These are phyloP conservation scores for Bergia puertoricense DNA, from an alignment of 92 coral and sea anemone genomes.

Conservation along the genomic window DNA sequence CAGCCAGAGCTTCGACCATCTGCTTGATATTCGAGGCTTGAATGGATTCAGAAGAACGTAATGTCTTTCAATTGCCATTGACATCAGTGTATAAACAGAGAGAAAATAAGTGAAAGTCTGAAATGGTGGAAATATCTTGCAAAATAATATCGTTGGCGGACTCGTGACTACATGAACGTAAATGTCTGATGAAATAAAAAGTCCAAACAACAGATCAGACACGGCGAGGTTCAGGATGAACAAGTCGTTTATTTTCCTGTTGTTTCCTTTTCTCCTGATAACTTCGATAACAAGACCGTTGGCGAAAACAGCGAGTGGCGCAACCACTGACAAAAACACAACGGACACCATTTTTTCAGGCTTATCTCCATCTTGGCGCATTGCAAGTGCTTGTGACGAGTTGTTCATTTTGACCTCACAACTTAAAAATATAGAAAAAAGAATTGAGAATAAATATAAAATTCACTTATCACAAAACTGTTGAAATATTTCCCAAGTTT, in stretches of 20 bases:
- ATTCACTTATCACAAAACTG: not conserved
- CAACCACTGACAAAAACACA: not conserved
- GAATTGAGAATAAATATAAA: no score
- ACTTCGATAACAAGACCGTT: slow-evolving; percentile 5
- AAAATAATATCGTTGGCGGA: not conserved
- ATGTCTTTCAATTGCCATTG: slow-evolving; percentile 29
- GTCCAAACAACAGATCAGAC: slow-evolving; percentile 3
- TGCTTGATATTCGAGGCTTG: not conserved
- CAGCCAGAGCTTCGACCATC: not conserved
- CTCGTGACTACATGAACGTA: not conserved
- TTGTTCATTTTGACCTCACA: not conserved
- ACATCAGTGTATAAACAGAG: slow-evolving; percentile 1
- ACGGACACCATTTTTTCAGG: not conserved
- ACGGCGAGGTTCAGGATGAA: slow-evolving; percentile 19
- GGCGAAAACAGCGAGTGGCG: slow-evolving; percentile 2
- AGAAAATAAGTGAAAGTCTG: slow-evolving; percentile 10
- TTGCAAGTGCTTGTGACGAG: not conserved
- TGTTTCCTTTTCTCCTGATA: slow-evolving; percentile 13
- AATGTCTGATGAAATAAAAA: not conserved
- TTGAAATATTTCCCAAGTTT: not conserved
- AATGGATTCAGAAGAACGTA: slow-evolving; percentile 25
- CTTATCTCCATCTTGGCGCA: not conserved
- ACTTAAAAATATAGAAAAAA: not conserved
- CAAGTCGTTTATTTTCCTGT: slow-evolving; percentile 20
- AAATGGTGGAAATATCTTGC: not conserved